These are phyloP conservation scores for Siniperca knerii DNA, from an alignment of 2,113 vertebrate species.

Conservation along the genomic window DNA sequence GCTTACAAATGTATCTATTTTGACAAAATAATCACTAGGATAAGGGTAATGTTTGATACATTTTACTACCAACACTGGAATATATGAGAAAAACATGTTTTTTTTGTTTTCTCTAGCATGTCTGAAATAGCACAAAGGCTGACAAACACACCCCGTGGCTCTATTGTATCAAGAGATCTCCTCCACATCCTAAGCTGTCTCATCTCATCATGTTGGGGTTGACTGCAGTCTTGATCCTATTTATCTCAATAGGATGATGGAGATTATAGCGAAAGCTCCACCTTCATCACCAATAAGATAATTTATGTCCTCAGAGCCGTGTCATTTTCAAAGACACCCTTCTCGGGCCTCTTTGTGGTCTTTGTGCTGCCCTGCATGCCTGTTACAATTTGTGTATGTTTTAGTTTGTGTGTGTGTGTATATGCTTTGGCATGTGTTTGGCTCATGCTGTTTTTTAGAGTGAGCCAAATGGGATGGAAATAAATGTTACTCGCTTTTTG, in stretches of 20 bases:
- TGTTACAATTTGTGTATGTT: slow-evolving; percentile 19
- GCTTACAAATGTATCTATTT: neutral
- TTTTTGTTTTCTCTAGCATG: neutral
- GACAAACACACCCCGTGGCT: slow-evolving; percentile 43
- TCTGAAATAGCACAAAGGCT: slow-evolving; percentile 52
- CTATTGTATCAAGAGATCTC: slow-evolving; percentile 68
- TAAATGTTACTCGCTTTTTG: slow-evolving; percentile 8
- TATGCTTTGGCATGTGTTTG: neutral
- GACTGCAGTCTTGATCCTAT: slow-evolving; percentile 78
- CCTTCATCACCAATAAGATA: slow-evolving; percentile 74
- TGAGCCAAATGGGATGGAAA: slow-evolving; percentile 17
- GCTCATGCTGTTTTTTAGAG: slow-evolving; percentile 12
- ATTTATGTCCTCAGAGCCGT: slow-evolving; percentile 68
- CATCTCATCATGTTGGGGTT: slow-evolving; percentile 71
- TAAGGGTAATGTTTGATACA: neutral
- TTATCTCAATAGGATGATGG: slow-evolving; percentile 80
- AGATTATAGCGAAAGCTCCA: slow-evolving; percentile 77
- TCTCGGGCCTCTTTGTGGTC: slow-evolving; percentile 34
- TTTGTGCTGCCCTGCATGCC: slow-evolving; percentile 18
- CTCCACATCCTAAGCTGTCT: slow-evolving; percentile 63
- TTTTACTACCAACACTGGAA: neutral
- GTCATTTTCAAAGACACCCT: slow-evolving; percentile 65
- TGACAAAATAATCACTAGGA: neutral
- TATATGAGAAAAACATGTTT: neutral
- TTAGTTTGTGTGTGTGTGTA: neutral